Conservation (phyloP, 2,888 invertebrate species). For the Eueremaeus valkanovi region DNA sequence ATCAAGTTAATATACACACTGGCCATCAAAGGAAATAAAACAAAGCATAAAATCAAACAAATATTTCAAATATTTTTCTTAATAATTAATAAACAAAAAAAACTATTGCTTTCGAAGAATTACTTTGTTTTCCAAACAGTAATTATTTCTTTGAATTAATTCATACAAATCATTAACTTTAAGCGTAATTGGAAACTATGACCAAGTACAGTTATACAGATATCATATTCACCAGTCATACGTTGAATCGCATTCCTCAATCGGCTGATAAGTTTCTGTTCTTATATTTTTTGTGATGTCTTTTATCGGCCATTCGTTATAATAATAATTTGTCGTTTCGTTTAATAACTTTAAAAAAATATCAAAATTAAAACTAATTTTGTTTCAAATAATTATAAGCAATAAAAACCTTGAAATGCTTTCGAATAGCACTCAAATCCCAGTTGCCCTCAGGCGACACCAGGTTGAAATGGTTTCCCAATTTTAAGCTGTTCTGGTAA, state of each 20-base stretch:
- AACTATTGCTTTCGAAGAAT: no score
- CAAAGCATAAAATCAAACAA: no score
- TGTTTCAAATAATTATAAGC: no score
- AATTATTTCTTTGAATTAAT: no score
- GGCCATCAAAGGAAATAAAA: no score
- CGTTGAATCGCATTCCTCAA: background rate
- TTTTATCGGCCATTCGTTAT: background rate
- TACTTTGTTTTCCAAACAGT: no score
- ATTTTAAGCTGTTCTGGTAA: background rate
- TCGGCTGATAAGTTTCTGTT: background rate
- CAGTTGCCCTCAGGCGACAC: background rate
- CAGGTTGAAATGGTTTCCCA: slow-evolving; percentile 2
- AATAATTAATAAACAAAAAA: no score
- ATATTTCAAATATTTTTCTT: no score
- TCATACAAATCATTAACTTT: no score
- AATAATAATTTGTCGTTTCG: background rate
- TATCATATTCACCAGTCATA: slow-evolving; percentile 1
- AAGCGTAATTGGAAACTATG: no score
- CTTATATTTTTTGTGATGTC: background rate
- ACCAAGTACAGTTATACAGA: no score
- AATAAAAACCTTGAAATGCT: slow-evolving; percentile 12
- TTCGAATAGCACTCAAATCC: slow-evolving; percentile 6
- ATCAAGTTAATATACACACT: no score
- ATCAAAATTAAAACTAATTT: background rate
- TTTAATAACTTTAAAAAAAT: background rate